Conservation (phyloP, 2,888 invertebrate genomes). For the Frankliniella intonsa region DNA sequence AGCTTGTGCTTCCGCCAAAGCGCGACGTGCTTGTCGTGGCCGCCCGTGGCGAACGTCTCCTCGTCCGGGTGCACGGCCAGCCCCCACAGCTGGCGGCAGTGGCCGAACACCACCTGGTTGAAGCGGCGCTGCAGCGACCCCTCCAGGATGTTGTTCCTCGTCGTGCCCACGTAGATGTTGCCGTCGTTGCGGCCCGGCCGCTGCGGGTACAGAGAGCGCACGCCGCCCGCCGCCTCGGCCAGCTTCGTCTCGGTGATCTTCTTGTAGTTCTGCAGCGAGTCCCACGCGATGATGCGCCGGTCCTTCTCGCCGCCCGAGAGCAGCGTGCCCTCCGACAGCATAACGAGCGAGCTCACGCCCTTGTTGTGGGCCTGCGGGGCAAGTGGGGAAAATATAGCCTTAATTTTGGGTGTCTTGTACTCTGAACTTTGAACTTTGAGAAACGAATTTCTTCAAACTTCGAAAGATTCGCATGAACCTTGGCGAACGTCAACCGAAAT, state of each 20-base stretch:
- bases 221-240: conserved; percentile 82
- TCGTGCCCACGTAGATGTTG: conserved; percentile 86
- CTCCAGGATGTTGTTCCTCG: conserved; percentile 81
- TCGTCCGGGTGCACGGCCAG: conserved; percentile 85
- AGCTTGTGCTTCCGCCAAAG: conserved; percentile 86
- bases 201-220: conserved; percentile 83
- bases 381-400: neutral
- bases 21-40: conserved; percentile 84
- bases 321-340: conserved; percentile 85
- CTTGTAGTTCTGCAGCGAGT: conserved; percentile 82
- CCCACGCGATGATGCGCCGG: conserved; percentile 87
- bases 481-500: too few species aligned
- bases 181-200: conserved; percentile 83
- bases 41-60: conserved; percentile 87
- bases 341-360: conserved; percentile 78
- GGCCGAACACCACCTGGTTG: conserved; percentile 81
- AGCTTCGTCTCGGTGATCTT: conserved; percentile 86
- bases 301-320: conserved; percentile 88
- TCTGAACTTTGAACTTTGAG: too few species aligned
- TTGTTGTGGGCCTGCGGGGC: conserved; percentile 69
- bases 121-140: conserved; percentile 86
- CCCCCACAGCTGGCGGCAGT: conserved; percentile 82
- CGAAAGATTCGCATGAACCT: too few species aligned
- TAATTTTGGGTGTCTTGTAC: too few species aligned
- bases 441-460: too few species aligned